These are phyloP conservation scores for Polydrusus pterygomalis DNA, from an alignment of 2,888 invertebrate genomes.

Conservation along the genomic window DNA sequence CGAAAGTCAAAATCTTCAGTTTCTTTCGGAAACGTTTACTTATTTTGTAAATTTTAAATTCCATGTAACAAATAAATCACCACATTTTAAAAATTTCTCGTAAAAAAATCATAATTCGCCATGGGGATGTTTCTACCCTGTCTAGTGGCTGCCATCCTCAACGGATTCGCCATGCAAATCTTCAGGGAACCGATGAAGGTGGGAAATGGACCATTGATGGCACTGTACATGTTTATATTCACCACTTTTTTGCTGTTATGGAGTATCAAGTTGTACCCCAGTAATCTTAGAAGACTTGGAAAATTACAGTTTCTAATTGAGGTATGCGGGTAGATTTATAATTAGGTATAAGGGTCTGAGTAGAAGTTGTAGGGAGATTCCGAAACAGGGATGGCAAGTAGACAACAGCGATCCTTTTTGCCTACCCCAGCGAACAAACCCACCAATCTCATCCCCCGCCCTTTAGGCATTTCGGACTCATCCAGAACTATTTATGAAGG, in stretches of 20 bases:
- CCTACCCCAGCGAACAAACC: too few relatives aligned
- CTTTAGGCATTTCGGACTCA: too few relatives aligned
- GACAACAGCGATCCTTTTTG: too few relatives aligned
- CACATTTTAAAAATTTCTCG: slow-evolving; percentile 15
- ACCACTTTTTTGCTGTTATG: slow-evolving; percentile 66
- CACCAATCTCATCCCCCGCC: too few relatives aligned
- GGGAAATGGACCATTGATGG: slow-evolving; percentile 64
- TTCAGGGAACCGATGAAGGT: slow-evolving; percentile 62
- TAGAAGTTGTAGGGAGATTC: too few relatives aligned
- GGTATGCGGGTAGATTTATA: too few relatives aligned
- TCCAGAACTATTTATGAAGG: too few relatives aligned
- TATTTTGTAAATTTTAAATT: slow-evolving; percentile 10
- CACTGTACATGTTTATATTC: slow-evolving; percentile 65
- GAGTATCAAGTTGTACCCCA: slow-evolving; percentile 66
- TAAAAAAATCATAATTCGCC: slow-evolving; percentile 30
- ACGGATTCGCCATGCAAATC: slow-evolving; percentile 64
- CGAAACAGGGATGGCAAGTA: too few relatives aligned
- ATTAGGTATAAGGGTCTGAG: too few relatives aligned
- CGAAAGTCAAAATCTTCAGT: slow-evolving; percentile 49
- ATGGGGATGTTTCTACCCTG: slow-evolving; percentile 67
- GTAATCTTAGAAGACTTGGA: slow-evolving; percentile 63
- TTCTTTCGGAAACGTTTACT: slow-evolving; percentile 19
- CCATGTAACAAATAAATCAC: slow-evolving; percentile 5
- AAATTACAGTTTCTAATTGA: slow-evolving; percentile 61
- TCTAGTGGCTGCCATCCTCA: slow-evolving; percentile 64